Conservation (phyloP, 2,113 vertebrate species). For the Aleadryas rufinucha region DNA sequence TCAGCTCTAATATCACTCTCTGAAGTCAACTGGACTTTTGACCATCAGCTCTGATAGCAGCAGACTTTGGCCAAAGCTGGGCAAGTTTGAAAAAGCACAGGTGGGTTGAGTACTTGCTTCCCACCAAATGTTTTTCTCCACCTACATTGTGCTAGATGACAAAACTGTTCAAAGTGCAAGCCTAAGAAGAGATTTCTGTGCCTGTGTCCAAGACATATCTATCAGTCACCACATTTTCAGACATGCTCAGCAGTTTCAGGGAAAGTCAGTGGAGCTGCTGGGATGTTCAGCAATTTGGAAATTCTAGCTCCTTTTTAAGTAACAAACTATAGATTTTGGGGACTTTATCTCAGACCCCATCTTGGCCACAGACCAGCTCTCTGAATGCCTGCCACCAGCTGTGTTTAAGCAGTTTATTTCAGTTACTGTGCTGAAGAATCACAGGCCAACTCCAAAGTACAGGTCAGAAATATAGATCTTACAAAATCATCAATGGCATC, state of each 20-base stretch:
- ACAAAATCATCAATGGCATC: constrained; percentile 92
- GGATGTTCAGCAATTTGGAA: background rate
- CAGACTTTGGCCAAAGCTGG: background rate
- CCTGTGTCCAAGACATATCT: background rate
- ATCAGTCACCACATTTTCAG: background rate
- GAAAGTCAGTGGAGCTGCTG: background rate
- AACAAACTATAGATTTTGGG: background rate
- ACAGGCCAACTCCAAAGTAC: background rate
- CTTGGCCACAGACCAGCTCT: background rate
- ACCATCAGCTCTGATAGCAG: background rate
- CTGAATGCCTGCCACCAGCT: background rate
- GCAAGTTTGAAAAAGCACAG: background rate
- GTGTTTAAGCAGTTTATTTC: background rate
- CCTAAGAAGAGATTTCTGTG: background rate
- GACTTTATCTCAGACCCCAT: background rate
- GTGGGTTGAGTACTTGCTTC: background rate
- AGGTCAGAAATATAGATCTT: constrained; percentile 28
- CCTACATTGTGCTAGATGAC: background rate
- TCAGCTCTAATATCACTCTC: background rate
- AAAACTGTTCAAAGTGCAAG: background rate
- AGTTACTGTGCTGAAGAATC: background rate
- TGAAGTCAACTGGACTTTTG: background rate
- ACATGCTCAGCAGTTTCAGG: background rate
- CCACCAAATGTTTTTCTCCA: background rate
- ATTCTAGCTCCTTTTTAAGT: background rate